Conservation (phyloP, 2,888 invertebrate species). For the Melinaea menophilus region DNA sequence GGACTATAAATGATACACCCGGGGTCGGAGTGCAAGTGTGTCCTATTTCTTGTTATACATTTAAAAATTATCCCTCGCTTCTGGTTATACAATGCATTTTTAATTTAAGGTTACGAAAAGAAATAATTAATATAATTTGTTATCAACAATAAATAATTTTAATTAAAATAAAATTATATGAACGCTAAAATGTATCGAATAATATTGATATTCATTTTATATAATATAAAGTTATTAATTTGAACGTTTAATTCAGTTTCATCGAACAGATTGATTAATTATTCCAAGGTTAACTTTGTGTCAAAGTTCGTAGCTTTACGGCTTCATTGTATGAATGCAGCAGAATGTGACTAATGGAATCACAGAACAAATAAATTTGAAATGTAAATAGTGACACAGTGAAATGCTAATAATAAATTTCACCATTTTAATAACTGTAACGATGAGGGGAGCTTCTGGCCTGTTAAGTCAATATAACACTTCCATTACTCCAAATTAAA, state of each 20-base stretch:
- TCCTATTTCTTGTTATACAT: conserved; percentile 60
- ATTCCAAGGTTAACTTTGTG: not conserved
- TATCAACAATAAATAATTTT: no score
- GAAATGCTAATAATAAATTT: conserved; percentile 78
- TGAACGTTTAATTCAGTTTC: not conserved
- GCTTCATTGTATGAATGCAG: conserved; percentile 65
- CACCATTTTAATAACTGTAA: conserved; percentile 78
- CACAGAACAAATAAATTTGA: conserved; percentile 77
- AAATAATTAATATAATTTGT: no score
- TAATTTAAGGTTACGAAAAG: no score
- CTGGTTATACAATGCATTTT: conserved; percentile 27
- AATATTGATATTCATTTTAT: no score
- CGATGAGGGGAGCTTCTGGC: conserved; percentile 74
- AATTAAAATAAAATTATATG: no score
- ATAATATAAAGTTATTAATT: not conserved
- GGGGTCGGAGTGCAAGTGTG: conserved; percentile 66
- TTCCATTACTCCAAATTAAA: conserved; percentile 78
- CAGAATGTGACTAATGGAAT: conserved; percentile 73
- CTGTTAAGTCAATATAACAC: conserved; percentile 79
- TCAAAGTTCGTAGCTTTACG: conserved; percentile 12
- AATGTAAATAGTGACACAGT: conserved; percentile 75
- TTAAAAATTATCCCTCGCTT: conserved; percentile 47
- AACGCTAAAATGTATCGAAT: no score
- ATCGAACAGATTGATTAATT: conserved; percentile 1
- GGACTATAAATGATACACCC: conserved; percentile 75